Evolutionary conservation across 1,140 invertebrate species (phyloP).

Genomic region (Dysdera silvatica): DNA sequence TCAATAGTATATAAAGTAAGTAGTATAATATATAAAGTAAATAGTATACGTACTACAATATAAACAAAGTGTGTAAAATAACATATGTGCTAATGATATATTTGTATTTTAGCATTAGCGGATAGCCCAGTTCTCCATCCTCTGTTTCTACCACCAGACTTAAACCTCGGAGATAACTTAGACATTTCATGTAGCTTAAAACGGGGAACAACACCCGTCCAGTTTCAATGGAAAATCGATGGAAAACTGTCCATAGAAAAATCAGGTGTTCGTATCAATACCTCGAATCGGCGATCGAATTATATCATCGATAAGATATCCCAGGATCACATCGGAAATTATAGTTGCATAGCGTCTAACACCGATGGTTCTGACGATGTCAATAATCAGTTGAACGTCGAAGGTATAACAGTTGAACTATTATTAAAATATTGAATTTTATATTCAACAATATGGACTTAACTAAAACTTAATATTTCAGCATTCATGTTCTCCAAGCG

Average conservation of each 20-base stretch:
- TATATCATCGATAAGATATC: slow-evolving; percentile 11
- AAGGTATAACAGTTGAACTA: no score
- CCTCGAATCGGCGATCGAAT: slow-evolving; percentile 9
- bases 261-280: slow-evolving; percentile 2
- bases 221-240: slow-evolving; percentile 15
- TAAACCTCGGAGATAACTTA: slow-evolving; percentile 12
- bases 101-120: no score
- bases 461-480: no score
- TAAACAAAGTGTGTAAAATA: no score
- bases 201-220: slow-evolving; percentile 1
- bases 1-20: no score
- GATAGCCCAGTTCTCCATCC: slow-evolving; percentile 15
- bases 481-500: no score
- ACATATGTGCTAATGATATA: no score
- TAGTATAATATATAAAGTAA: no score
- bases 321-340: slow-evolving; percentile 26
- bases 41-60: no score
- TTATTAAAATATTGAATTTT: no score
- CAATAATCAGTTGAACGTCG: slow-evolving; percentile 30
- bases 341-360: slow-evolving; percentile 18
- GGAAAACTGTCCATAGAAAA: neutral
- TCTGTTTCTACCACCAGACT: slow-evolving; percentile 6
- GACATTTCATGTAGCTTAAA: slow-evolving; percentile 20
- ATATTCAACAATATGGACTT: no score
- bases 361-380: slow-evolving; percentile 20